phyloP scores from a whole-genome alignment of 2,797 vertebrate genomes.

The Pipistrellus kuhlii region DNA sequence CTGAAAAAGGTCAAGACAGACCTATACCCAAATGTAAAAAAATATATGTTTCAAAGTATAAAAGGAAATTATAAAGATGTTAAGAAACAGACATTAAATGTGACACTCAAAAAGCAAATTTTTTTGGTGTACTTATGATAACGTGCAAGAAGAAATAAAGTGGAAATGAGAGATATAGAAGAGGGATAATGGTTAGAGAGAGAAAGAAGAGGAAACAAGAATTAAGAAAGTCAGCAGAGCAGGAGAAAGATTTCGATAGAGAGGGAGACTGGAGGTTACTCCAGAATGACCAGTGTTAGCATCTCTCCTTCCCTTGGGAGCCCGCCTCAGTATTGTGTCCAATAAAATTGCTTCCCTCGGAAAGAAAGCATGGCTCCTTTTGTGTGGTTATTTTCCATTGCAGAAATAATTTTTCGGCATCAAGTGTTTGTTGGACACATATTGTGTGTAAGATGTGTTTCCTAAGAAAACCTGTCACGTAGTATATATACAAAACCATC shows the following conservation, averaged over 20 bases:
- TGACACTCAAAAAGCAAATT: neutral
- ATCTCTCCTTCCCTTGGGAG: neutral
- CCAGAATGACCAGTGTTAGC: neutral
- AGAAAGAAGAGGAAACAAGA: neutral
- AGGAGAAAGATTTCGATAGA: neutral
- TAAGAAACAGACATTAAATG: neutral
- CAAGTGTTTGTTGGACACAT: neutral
- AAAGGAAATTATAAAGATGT: neutral
- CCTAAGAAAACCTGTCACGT: neutral
- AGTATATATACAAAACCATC: neutral
- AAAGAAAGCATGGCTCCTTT: neutral
- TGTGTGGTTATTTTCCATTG: neutral
- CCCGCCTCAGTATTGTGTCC: neutral
- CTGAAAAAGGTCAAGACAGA: neutral
- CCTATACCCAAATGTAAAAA: neutral
- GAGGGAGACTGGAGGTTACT: neutral
- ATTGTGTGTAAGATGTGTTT: neutral
- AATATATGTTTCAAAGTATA: neutral
- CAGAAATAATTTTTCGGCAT: constrained; percentile 21
- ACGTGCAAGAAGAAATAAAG: neutral
- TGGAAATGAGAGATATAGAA: neutral
- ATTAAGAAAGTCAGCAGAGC: neutral
- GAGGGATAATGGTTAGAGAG: neutral
- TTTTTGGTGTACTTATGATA: neutral
- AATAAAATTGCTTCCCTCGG: neutral